phyloP scores from a whole-genome alignment of 1,140 invertebrate species.

The Saccostrea cuccullata region DNA sequence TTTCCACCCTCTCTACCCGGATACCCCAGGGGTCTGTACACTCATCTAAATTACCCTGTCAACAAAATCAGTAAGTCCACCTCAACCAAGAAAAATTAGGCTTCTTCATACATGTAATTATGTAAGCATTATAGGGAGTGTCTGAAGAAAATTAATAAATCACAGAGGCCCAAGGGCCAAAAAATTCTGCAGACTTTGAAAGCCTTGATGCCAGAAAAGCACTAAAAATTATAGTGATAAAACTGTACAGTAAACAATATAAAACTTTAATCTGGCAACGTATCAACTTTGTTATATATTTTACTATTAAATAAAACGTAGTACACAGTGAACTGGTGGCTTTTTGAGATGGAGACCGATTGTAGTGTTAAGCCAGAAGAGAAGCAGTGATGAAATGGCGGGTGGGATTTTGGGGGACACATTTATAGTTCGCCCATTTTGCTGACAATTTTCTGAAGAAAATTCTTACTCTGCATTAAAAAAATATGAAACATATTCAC shows the following conservation, averaged over 20 bases:
- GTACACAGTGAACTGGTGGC: not conserved
- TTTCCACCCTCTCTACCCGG: conserved; percentile 97
- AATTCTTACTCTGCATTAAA: too few relatives aligned
- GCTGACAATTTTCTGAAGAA: too few relatives aligned
- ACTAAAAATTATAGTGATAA: not conserved
- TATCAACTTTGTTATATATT: not conserved
- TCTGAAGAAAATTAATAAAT: not conserved
- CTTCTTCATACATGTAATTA: not conserved
- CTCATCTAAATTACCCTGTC: conserved; percentile 83
- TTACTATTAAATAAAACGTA: not conserved
- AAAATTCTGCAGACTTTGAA: not conserved
- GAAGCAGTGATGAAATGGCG: too few relatives aligned
- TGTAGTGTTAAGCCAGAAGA: too few relatives aligned
- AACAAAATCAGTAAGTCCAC: not conserved
- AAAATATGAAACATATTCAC: too few relatives aligned
- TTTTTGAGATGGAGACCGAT: too few relatives aligned
- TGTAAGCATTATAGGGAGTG: not conserved
- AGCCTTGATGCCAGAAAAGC: not conserved
- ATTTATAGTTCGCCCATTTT: too few relatives aligned
- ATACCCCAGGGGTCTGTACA: conserved; percentile 97
- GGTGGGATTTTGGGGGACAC: too few relatives aligned
- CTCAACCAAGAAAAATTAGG: not conserved
- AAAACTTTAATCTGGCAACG: not conserved
- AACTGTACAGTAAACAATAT: not conserved
- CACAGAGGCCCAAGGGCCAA: not conserved